Evolutionary conservation across 2,113 vertebrate genomes (phyloP).

Genomic region (Hypocryptadius cinnamomeus): DNA sequence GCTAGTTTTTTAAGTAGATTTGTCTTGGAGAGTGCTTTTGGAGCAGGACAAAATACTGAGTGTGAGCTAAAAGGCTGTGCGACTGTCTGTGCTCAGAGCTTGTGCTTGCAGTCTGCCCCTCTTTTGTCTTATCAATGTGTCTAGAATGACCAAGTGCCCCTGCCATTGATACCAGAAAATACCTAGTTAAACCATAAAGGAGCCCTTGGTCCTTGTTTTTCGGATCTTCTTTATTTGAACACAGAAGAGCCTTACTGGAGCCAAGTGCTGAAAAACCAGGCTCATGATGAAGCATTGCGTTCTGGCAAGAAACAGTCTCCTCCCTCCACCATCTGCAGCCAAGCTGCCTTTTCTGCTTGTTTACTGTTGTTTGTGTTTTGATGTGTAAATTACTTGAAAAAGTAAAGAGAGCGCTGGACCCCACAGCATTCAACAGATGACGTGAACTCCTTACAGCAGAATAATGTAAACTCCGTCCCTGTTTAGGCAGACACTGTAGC

Average conservation of each 20-base stretch:
- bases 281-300: background rate
- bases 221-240: background rate
- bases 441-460: background rate
- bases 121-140: background rate
- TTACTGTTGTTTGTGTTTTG: constrained; percentile 33
- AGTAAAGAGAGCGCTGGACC: background rate
- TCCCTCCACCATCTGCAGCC: background rate
- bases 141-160: background rate
- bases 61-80: background rate
- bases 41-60: background rate
- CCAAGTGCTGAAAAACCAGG: background rate
- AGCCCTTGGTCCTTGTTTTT: background rate
- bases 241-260: background rate
- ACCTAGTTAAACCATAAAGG: background rate
- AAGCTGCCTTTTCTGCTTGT: constrained; percentile 21
- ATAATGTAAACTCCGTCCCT: background rate
- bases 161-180: background rate
- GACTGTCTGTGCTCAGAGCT: background rate
- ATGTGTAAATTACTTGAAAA: background rate
- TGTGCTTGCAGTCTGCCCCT: background rate
- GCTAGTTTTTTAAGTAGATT: background rate
- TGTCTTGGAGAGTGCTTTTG: background rate
- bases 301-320: background rate
- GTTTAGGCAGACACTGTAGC: background rate
- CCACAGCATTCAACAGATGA: background rate